Evolutionary conservation across 2,797 vertebrate genomes (phyloP).

Genomic region (Chaetodon trifasciatus): DNA sequence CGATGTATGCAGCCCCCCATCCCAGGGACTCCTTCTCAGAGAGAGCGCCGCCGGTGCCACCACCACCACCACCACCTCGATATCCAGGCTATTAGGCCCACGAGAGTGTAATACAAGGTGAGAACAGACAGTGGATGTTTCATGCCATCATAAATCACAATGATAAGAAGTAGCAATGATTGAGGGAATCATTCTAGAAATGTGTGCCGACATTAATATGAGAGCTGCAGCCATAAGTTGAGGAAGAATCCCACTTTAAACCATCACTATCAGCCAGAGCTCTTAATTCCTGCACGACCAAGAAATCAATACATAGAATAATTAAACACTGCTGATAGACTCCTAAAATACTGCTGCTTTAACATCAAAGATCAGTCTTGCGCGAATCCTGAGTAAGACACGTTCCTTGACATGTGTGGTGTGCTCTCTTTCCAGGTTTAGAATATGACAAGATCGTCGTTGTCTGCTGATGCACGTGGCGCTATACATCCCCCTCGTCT

Average conservation of each 20-base stretch:
- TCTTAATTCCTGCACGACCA: conserved; percentile 34
- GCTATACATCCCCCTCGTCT: conserved; percentile 83
- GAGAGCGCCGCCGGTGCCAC: conserved; percentile 78
- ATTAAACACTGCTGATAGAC: conserved; percentile 40
- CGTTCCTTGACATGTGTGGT: conserved; percentile 87
- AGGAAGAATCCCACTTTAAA: conserved; percentile 40
- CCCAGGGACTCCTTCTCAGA: conserved; percentile 88
- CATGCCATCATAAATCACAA: conserved; percentile 15
- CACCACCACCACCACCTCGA: conserved; percentile 77
- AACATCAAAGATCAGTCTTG: conserved; percentile 63
- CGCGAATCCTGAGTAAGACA: conserved; percentile 70
- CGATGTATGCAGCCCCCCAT: conserved; percentile 88
- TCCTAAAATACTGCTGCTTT: conserved; percentile 59
- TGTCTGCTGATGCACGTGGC: conserved; percentile 88
- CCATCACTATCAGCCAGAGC: conserved; percentile 42
- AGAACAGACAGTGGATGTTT: conserved; percentile 31
- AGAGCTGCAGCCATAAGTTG: conserved; percentile 7
- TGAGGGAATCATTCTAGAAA: not conserved
- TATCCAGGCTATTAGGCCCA: conserved; percentile 80
- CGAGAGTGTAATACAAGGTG: conserved; percentile 77
- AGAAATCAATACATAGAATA: conserved; percentile 21
- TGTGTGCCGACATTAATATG: not conserved
- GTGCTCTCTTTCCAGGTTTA: conserved; percentile 91
- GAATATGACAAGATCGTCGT: conserved; percentile 89
- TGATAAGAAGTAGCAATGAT: conserved; percentile 4